Evolutionary conservation across 2,113 vertebrate species (phyloP).

Genomic region (Sprattus sprattus): DNA sequence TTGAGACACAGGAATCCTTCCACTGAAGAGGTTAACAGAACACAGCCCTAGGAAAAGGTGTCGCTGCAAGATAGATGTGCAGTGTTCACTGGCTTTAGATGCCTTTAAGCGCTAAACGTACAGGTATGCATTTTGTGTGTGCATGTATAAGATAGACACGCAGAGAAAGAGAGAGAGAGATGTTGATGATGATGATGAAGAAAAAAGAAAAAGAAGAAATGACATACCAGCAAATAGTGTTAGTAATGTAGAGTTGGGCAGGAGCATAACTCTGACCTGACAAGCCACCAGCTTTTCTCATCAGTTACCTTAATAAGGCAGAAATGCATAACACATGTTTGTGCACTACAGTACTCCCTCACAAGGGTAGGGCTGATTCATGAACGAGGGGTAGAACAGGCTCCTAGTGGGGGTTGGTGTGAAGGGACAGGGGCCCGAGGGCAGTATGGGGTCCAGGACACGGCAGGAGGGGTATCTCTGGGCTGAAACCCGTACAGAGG

Average conservation of each 20-base stretch:
- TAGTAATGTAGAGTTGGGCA: conserved; percentile 56
- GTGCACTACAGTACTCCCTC: conserved; percentile 47
- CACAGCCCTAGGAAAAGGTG: neutral
- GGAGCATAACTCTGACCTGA: conserved; percentile 56
- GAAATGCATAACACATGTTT: conserved; percentile 66
- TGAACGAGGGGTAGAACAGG: conserved; percentile 52
- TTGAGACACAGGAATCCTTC: too few species aligned
- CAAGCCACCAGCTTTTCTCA: conserved; percentile 45
- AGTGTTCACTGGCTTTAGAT: neutral
- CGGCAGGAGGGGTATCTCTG: neutral
- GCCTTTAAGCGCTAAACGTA: neutral
- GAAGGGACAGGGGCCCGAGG: conserved; percentile 22
- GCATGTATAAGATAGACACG: neutral
- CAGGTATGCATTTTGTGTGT: neutral
- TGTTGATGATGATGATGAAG: conserved; percentile 11
- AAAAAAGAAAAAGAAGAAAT: conserved; percentile 19
- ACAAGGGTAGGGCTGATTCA: conserved; percentile 66
- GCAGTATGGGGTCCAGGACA: neutral
- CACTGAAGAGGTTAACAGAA: neutral
- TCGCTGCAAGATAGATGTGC: neutral
- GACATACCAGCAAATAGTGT: conserved; percentile 55
- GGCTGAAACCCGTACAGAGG: neutral
- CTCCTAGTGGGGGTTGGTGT: neutral
- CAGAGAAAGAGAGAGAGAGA: neutral
- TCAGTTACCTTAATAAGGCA: conserved; percentile 63